A percentile compares a stretch with the other conserved stretches of the same genome.
These are phyloP conservation scores for Actinostola sp. DNA, from an alignment of 92 coral and sea anemone genomes.

Conservation along the genomic window DNA sequence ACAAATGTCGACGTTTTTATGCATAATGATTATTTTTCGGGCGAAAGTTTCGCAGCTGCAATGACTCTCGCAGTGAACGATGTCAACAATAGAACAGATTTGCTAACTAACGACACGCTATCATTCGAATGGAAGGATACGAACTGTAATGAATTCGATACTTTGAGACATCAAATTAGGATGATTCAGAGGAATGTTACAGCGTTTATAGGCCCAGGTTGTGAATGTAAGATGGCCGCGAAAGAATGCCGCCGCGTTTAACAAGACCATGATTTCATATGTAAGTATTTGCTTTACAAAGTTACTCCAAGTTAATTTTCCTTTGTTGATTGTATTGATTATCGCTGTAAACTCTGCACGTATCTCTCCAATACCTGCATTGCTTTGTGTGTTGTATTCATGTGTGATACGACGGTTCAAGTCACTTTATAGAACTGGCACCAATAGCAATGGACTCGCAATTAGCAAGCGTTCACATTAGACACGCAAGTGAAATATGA, in stretches of 20 bases:
- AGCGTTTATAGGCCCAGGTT: slow-evolving; percentile 70
- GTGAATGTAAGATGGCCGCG: slow-evolving; percentile 66
- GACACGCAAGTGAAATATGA: too few relatives aligned
- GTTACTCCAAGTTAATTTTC: neutral
- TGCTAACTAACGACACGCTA: slow-evolving; percentile 44
- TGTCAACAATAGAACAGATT: slow-evolving; percentile 39
- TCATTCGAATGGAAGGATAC: slow-evolving; percentile 65
- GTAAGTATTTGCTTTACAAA: slow-evolving; percentile 60
- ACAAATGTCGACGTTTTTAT: slow-evolving; percentile 19
- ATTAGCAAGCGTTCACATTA: too few relatives aligned
- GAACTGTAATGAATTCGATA: slow-evolving; percentile 50
- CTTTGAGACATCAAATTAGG: slow-evolving; percentile 54
- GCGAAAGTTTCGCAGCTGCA: slow-evolving; percentile 58
- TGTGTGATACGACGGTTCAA: too few relatives aligned
- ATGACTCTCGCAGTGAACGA: slow-evolving; percentile 56
- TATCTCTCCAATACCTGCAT: too few relatives aligned
- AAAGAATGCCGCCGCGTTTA: slow-evolving; percentile 74
- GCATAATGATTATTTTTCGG: slow-evolving; percentile 30
- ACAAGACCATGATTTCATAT: slow-evolving; percentile 75
- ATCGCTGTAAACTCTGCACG: too few relatives aligned
- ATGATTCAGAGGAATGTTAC: slow-evolving; percentile 59
- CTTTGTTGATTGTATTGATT: too few relatives aligned
- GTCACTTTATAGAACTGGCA: too few relatives aligned
- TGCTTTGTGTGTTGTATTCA: too few relatives aligned
- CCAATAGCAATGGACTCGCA: too few relatives aligned